Evolutionary conservation across 1,140 invertebrate species (phyloP).

Genomic region (Chrysopa pallens): DNA sequence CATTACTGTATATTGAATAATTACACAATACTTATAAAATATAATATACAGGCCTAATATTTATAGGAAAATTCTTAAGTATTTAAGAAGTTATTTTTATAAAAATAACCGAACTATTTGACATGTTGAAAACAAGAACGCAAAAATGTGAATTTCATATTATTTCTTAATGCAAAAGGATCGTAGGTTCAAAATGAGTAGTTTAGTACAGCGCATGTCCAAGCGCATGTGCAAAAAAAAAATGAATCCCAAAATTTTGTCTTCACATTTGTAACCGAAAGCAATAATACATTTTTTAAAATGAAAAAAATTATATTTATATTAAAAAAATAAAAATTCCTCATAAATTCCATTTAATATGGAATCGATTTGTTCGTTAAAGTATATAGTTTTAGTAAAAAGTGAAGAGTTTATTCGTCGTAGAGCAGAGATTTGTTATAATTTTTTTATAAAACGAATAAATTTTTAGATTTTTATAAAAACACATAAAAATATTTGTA

Average conservation of each 20-base stretch:
- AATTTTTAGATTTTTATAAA: too few relatives aligned
- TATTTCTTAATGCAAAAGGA: slow-evolving; percentile 7
- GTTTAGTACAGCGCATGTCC: neutral
- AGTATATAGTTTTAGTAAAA: too few relatives aligned
- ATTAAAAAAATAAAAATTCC: neutral
- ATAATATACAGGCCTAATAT: slow-evolving; percentile 24
- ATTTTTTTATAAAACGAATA: too few relatives aligned
- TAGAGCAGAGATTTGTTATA: too few relatives aligned
- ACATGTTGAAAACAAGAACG: too few relatives aligned
- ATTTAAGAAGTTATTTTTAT: too few relatives aligned
- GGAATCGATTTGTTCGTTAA: neutral
- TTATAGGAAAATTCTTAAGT: too few relatives aligned
- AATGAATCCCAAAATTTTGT: slow-evolving; percentile 13
- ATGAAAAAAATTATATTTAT: neutral
- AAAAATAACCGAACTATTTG: too few relatives aligned
- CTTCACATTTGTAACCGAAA: slow-evolving; percentile 23
- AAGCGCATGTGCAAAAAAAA: neutral
- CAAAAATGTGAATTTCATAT: too few relatives aligned
- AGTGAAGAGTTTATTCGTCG: too few relatives aligned
- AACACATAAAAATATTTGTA: too few relatives aligned
- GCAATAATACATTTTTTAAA: slow-evolving; percentile 15
- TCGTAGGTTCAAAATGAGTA: slow-evolving; percentile 14
- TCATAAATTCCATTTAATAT: neutral
- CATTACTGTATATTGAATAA: slow-evolving; percentile 16
- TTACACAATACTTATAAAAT: slow-evolving; percentile 4